Evolutionary conservation across 2,113 vertebrate species (phyloP), one percentile per base, ranked within the genome.

Genomic region (Sturnira hondurensis): DNA sequence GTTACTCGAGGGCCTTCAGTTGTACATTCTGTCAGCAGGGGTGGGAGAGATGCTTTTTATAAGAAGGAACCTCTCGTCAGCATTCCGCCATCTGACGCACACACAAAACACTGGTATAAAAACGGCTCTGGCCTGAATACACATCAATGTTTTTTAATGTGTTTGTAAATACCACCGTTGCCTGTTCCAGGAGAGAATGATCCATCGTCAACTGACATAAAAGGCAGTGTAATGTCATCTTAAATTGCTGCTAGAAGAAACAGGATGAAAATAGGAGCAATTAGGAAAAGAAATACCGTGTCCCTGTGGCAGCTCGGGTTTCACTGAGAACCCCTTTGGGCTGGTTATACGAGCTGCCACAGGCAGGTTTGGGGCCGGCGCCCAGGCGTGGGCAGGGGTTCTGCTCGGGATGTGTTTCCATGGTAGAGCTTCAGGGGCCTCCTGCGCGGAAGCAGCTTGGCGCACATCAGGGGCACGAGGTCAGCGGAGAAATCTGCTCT

Each of bases 181-280:
- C 68, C 95, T 97, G 74, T 94, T 97, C 83, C 89, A 54, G 74
- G 83, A 94, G 70, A 92, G 89, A 93, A 97, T 96, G 96, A 97
- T 95, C 88, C 89, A 94, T 96, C 91, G 92, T 97, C 96, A 96
- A 86, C 67, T 93, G 93, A 97, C 95, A 95, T 97, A 96, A 97
- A 96, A 97, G 89, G 96, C 80, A 96, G 74, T 95, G 74, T 96
- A 97, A 97, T 97, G 96, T 96, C 96, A 97, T 97, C 94, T 97
- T 96, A 97, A 97, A 96, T 95, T 97, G 96, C 96, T 93, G 78
- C 94, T 91, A 87, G 93, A 97, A 97, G 97, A 97, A 97, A 97
- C 93, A 97, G 95, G 82, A 94, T 96, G 86, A 96, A 98, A 97
- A 97, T 97, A 97, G 91, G 91, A 97, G 91, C 97, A 97, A 97